Conservation (phyloP, 2,113 vertebrate species). For the Chinchilla lanigera region DNA sequence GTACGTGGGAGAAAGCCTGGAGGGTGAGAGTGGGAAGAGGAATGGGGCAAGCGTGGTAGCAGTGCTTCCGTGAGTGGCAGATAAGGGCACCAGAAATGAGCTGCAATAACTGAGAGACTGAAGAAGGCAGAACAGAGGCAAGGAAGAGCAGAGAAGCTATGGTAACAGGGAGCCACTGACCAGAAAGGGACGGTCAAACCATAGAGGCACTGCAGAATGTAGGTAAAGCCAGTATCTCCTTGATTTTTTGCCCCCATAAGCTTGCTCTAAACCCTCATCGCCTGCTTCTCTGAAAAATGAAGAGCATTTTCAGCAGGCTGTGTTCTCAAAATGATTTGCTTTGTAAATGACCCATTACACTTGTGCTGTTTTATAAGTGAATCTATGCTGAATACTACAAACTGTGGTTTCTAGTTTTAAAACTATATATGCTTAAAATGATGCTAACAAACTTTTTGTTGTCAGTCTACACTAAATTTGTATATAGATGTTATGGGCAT, state of each 20-base stretch:
- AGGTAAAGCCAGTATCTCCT: neutral
- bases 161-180: neutral
- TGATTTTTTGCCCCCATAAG: neutral
- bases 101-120: neutral
- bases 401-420: neutral
- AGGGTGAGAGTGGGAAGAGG: too few species aligned
- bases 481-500: neutral
- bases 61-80: neutral
- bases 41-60: too few species aligned
- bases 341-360: neutral
- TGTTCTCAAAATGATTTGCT: neutral
- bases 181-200: neutral
- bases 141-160: neutral
- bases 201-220: neutral
- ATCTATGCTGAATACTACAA: neutral
- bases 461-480: neutral
- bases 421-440: neutral
- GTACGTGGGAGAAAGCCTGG: neutral
- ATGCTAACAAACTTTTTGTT: neutral
- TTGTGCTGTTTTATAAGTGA: neutral
- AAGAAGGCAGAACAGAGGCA: accelerated
- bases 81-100: neutral
- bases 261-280: neutral
- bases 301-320: neutral
- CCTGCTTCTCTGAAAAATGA: neutral